Evolutionary conservation across 1,140 invertebrate species (phyloP).

Genomic region (Andricus grossulariae): DNA sequence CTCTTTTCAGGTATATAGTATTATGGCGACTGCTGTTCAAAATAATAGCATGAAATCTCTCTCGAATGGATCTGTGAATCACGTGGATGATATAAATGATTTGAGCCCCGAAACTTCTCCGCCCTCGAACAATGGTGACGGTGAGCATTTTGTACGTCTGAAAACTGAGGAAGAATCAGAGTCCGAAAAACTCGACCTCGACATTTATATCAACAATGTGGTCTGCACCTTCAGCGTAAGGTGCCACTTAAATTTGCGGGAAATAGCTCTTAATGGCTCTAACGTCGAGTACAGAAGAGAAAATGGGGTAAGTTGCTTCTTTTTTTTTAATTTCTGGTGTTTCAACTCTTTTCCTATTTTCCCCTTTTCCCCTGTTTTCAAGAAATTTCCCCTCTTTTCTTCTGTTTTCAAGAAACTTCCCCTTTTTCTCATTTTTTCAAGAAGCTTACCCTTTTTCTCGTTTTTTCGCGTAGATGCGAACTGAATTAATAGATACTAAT

Average conservation of each 20-base stretch:
- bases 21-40: slow-evolving; percentile 84
- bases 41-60: slow-evolving; percentile 84
- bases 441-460: too few species aligned
- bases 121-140: slow-evolving; percentile 61
- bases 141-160: slow-evolving; percentile 60
- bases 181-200: slow-evolving; percentile 83
- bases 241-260: slow-evolving; percentile 97
- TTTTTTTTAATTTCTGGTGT: too few species aligned
- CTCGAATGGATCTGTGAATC: slow-evolving; percentile 76
- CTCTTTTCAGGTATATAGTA: slow-evolving; percentile 64
- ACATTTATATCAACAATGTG: slow-evolving; percentile 99
- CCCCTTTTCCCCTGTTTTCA: too few species aligned
- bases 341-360: too few species aligned
- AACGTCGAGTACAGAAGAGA: slow-evolving; percentile 98
- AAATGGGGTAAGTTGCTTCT: slow-evolving; percentile 82
- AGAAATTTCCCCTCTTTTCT: too few species aligned
- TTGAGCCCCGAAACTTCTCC: slow-evolving; percentile 60
- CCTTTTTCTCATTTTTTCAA: too few species aligned
- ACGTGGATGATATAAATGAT: slow-evolving; percentile 76
- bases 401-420: too few species aligned
- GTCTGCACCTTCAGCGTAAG: slow-evolving; percentile 98
- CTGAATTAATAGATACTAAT: too few species aligned
- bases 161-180: slow-evolving; percentile 65
- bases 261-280: slow-evolving; percentile 92
- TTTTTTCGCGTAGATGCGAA: too few species aligned